Base-by-base conservation (phyloP, 2,113 vertebrate species). In the Takifugu bimaculatus region DNA sequence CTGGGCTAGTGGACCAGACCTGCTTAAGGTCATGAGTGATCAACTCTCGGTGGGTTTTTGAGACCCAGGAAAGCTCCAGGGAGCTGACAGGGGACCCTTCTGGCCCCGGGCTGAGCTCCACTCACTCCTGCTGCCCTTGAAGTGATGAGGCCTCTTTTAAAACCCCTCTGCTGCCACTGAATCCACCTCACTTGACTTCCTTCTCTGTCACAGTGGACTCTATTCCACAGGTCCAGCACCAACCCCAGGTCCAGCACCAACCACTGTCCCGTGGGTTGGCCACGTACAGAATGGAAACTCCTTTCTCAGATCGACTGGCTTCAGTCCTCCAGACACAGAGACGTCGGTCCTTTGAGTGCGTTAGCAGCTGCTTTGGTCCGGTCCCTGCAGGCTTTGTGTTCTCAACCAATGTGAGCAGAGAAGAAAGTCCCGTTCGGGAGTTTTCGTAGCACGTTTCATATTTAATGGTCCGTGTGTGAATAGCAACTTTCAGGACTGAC, bases 131-230 rank as follows among this genome's bases (percentile, higher is more conserved):
- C 32, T 81, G 57, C 57, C 72, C 50, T 59, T 69, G 26, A 57
- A 48, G 56, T 66, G 53, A 79, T 72, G 52, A 62, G 29, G 68
- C 14, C 3, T 68, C 55, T 72, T 28, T 77, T 54, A 70, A 60
- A 28, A 77, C 59, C 57, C 73, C 54, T 63, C 32, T 35, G 32
- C 32, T 35, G 32, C 32, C 6, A 7, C 9, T 35, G 9, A 35
- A 35, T 35, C 26, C 39, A 9, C 43, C 32, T 25, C 12, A 6
- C 26, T n/a, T 14, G 50, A 26, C 11, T 60, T 27, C 27, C 32
- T 72, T 49, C 65, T 63, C 50, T 25, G 35, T 54, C 58, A 67
- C 57, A 60, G 56, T 63, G 48, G 29, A 3, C 43, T 65, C 48
- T 13, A 3, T 51, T 65, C 50, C 49, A 25, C 51, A 54, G 26